These are phyloP conservation scores for Hetaerina titia DNA, from an alignment of 2,888 invertebrate genomes.

Conservation along the genomic window DNA sequence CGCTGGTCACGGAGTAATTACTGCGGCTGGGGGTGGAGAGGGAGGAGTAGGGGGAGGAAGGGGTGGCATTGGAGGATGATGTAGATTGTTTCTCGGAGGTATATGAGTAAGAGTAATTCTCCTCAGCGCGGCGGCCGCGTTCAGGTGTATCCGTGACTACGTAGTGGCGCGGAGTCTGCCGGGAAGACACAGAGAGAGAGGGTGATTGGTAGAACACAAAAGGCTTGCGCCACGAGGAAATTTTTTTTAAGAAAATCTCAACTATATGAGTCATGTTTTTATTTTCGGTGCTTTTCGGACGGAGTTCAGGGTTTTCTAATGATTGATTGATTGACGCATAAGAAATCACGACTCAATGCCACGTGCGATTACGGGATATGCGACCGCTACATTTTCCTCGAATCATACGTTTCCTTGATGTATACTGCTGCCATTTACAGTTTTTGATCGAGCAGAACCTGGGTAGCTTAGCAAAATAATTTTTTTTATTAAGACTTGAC, in stretches of 20 bases:
- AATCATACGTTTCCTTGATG: too few species aligned
- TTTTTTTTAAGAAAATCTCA: neutral
- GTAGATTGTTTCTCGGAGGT: constrained; percentile 82
- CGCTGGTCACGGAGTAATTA: constrained; percentile 83
- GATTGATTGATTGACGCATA: neutral
- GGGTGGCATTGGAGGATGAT: constrained; percentile 76
- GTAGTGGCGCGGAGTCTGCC: constrained; percentile 91
- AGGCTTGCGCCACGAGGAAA: neutral
- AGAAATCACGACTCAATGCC: neutral
- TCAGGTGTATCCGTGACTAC: constrained; percentile 89
- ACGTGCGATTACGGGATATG: neutral
- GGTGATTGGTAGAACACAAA: neutral
- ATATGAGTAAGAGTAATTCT: constrained; percentile 93
- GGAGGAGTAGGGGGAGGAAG: constrained; percentile 77
- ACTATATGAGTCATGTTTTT: neutral
- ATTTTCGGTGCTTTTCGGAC: neutral
- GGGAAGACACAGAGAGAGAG: constrained; percentile 69
- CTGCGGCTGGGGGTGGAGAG: constrained; percentile 80
- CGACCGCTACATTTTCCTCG: too few species aligned
- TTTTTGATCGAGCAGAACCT: too few species aligned
- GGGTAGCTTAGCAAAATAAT: too few species aligned
- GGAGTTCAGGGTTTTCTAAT: neutral
- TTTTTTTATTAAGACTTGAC: too few species aligned
- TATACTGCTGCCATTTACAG: too few species aligned
- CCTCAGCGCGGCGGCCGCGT: constrained; percentile 84